These are phyloP conservation scores for Notamacropus eugenii DNA, from an alignment of 2,797 vertebrate species.

Conservation along the genomic window DNA sequence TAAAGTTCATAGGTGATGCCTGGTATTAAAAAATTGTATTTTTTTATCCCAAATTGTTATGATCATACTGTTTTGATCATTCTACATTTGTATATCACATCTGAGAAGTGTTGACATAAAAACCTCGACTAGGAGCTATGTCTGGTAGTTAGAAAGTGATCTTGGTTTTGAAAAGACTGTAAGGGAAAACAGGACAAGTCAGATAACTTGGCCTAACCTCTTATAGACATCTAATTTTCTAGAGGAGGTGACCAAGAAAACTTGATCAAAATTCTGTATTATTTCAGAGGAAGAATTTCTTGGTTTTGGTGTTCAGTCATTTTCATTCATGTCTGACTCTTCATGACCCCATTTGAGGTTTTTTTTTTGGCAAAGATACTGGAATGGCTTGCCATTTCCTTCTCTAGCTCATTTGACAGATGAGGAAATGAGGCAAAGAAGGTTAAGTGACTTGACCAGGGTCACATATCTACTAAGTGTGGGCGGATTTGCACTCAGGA, in stretches of 20 bases:
- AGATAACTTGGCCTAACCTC: not conserved
- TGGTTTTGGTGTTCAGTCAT: not conserved
- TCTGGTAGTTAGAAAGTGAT: not conserved
- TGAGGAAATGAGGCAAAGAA: not conserved
- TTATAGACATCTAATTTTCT: not conserved
- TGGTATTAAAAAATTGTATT: not conserved
- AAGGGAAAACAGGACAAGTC: not conserved
- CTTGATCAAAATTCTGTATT: not conserved
- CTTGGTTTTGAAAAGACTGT: not conserved
- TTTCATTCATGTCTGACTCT: not conserved
- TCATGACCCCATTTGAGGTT: not conserved
- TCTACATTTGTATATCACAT: not conserved
- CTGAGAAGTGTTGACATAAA: not conserved
- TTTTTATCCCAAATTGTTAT: not conserved
- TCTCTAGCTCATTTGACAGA: not conserved
- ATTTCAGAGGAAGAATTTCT: not conserved
- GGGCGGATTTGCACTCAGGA: not conserved
- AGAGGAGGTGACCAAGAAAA: not conserved
- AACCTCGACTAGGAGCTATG: not conserved
- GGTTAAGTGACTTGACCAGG: not conserved
- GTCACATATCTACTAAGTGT: not conserved
- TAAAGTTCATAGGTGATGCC: not conserved
- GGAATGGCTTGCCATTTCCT: not conserved
- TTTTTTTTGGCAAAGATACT: not conserved
- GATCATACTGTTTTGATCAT: not conserved